Percentiles rank a stretch among this genome's conserved stretches.
Evolutionary conservation across 1,140 invertebrate species (phyloP).

Genomic region (Leucophenga varia): DNA sequence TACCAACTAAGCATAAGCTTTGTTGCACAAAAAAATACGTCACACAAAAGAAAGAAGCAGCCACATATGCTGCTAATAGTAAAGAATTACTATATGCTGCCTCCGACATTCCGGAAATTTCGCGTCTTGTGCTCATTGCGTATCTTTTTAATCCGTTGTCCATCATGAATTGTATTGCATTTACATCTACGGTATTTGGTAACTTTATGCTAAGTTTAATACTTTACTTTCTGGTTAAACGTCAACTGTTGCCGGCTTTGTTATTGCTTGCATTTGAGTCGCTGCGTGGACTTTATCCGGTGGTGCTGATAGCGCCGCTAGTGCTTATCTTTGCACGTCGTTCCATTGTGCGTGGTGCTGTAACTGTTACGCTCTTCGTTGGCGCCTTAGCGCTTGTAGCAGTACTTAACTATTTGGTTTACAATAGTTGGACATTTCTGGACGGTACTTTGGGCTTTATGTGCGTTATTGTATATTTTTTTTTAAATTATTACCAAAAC

Average conservation of each 20-base stretch:
- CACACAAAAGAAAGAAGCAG: constrained; percentile 36
- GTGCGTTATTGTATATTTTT: constrained; percentile 60
- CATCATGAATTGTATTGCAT: constrained; percentile 85
- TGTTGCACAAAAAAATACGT: constrained; percentile 62
- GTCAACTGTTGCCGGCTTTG: constrained; percentile 63
- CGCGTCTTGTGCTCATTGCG: constrained; percentile 72
- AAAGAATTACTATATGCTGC: constrained; percentile 62
- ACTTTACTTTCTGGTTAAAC: constrained; percentile 70
- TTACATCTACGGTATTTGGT: constrained; percentile 86
- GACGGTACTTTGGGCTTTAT: constrained; percentile 82
- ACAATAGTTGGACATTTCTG: constrained; percentile 72
- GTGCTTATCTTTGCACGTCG: constrained; percentile 59
- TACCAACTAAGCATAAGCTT: constrained; percentile 70
- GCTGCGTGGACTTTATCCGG: constrained; percentile 84
- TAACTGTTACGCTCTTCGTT: constrained; percentile 49
- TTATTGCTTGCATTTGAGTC: constrained; percentile 73
- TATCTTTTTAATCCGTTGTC: constrained; percentile 94
- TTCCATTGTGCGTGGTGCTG: constrained; percentile 19
- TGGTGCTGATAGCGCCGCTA: constrained; percentile 79
- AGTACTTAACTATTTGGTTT: constrained; percentile 29
- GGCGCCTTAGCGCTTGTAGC: constrained; percentile 32
- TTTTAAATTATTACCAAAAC: neutral
- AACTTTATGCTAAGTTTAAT: constrained; percentile 78
- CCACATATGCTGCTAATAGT: constrained; percentile 62
- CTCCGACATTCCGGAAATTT: constrained; percentile 60